These are phyloP conservation scores for Drosophila barbarae DNA, from an alignment of 2,888 invertebrate genomes.

Conservation along the genomic window DNA sequence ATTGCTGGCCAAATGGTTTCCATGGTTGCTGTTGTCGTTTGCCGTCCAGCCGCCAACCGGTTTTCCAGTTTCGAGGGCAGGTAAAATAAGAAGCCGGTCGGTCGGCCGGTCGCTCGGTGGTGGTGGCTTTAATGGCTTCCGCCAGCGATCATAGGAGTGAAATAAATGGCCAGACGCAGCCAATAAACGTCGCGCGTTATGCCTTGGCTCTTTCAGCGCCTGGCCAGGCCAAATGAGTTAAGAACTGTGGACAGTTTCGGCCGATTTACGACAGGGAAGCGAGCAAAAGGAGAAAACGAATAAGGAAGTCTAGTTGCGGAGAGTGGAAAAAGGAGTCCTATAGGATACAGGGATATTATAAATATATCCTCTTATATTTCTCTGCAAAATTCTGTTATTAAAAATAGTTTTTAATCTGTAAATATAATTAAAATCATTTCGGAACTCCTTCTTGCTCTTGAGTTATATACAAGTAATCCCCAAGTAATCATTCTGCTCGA, in stretches of 20 bases:
- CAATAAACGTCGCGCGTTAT: constrained; percentile 77
- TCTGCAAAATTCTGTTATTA: too few relatives aligned
- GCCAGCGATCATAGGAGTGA: constrained; percentile 79
- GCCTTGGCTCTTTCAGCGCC: constrained; percentile 60
- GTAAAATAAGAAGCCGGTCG: constrained; percentile 43
- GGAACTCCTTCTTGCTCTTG: too few relatives aligned
- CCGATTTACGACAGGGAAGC: constrained; percentile 52
- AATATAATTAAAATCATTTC: too few relatives aligned
- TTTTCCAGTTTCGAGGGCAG: constrained; percentile 50
- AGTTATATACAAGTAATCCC: not conserved
- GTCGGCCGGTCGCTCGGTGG: constrained; percentile 39
- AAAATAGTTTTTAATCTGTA: not conserved
- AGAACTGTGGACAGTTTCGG: constrained; percentile 69
- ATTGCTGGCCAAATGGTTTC: constrained; percentile 58
- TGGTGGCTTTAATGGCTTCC: constrained; percentile 80
- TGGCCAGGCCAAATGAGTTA: constrained; percentile 64
- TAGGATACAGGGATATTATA: not conserved
- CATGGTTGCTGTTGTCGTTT: constrained; percentile 51
- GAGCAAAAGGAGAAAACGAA: constrained; percentile 10
- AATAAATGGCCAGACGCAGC: constrained; percentile 79
- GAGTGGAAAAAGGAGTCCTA: not conserved
- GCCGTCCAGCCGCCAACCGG: constrained; percentile 52
- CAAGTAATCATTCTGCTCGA: not conserved
- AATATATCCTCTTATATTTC: too few relatives aligned
- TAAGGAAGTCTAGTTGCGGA: constrained; percentile 1